Percentiles rank a stretch among this genome's conserved stretches.
These are phyloP conservation scores for Lymantria monacha DNA, from an alignment of 2,888 invertebrate genomes.

Conservation along the genomic window DNA sequence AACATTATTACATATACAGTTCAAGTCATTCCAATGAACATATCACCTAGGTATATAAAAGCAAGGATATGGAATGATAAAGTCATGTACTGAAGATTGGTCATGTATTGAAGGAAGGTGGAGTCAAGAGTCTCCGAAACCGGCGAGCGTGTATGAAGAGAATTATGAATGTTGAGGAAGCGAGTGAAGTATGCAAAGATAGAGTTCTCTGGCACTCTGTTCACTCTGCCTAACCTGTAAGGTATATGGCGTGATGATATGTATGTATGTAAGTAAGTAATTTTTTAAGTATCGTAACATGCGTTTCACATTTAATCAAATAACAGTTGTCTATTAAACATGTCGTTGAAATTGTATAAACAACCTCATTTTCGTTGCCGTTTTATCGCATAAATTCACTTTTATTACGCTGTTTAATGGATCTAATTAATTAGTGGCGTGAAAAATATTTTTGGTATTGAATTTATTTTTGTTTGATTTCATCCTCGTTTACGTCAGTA, in stretches of 20 bases:
- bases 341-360: slow-evolving; percentile 16
- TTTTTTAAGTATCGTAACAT: neutral
- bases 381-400: slow-evolving; percentile 1
- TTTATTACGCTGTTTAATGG: slow-evolving; percentile 1
- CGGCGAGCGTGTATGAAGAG: no score
- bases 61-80: slow-evolving; percentile 1
- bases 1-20: no score
- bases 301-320: slow-evolving; percentile 5
- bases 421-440: slow-evolving; percentile 1
- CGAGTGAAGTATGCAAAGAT: no score
- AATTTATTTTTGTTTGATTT: neutral
- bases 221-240: no score
- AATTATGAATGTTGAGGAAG: no score
- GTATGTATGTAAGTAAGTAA: no score
- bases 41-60: neutral
- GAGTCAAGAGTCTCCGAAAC: no score
- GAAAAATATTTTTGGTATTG: neutral
- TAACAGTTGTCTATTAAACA: slow-evolving; percentile 1
- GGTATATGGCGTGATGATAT: no score
- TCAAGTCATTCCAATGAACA: no score
- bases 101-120: no score
- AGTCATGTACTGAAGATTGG: no score
- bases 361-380: neutral
- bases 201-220: no score
- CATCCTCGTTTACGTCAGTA: neutral